Conservation (phyloP, 2,113 vertebrate species). For the Antechinus flavipes region DNA sequence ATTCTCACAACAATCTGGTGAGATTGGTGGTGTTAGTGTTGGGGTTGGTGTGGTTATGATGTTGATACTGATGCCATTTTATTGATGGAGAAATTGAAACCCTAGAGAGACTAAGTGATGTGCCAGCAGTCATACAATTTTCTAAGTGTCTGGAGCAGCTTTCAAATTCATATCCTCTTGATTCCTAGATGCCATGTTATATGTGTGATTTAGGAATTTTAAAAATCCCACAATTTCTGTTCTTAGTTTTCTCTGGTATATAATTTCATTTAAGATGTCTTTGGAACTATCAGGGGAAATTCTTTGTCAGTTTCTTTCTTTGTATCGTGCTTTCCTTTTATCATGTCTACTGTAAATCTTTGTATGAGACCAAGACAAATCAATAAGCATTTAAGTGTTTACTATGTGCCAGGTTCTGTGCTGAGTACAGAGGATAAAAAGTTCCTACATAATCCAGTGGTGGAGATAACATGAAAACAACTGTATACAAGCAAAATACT, state of each 20-base stretch:
- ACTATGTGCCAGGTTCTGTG: neutral
- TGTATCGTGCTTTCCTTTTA: conserved; percentile 32
- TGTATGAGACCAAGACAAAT: neutral
- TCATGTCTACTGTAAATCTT: conserved; percentile 13
- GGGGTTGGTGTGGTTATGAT: too few species aligned
- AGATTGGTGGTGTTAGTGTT: neutral
- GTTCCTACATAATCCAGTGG: neutral
- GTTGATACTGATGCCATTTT: neutral
- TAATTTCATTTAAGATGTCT: neutral
- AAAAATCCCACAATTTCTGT: conserved; percentile 3
- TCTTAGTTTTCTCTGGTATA: neutral
- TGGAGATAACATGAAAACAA: neutral
- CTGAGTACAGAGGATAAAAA: neutral
- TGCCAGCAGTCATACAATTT: neutral
- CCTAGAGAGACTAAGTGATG: neutral
- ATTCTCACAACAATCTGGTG: neutral
- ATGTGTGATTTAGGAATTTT: conserved; percentile 16
- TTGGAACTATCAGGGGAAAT: neutral
- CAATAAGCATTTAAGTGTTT: neutral
- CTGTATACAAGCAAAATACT: neutral
- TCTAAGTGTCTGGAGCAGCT: neutral
- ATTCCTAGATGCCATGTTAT: neutral
- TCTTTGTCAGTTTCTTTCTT: conserved; percentile 47
- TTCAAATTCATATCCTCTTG: neutral
- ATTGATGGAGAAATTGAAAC: neutral